Base-by-base conservation (phyloP, 2,797 vertebrate genomes). In the Gastrophryne carolinensis region DNA sequence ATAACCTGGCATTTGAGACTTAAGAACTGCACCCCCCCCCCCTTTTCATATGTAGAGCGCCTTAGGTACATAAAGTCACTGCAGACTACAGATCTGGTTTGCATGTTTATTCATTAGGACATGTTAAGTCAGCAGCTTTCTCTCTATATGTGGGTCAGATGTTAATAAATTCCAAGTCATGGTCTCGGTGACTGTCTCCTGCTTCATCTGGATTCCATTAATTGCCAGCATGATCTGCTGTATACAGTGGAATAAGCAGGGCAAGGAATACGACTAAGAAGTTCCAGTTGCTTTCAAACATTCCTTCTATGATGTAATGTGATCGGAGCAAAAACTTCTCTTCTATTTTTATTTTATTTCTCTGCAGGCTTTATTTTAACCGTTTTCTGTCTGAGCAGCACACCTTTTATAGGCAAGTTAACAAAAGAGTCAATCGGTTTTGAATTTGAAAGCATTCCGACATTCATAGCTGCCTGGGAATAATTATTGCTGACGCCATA, bases 271-370 rank as follows among this genome's bases (percentile, higher is more conserved):
- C 17, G 24, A 37, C 37, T 19, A 19, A 47, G 44, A 35, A 47
- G 29, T 63, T 47, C 60, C 39, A 63, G 2, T 32, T 13, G 29
- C 44, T 21, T 49, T 49, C 5, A 56, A 23, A 65, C 44, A 27
- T 30, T 5, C 10, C 19, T 30, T 17, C 41, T 23, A 23, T 65
- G 61, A 29, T 56, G 53, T 56, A 56, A 56, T 56, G 53, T 56
- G 53, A 56, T 56, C 53, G 15, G 27, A 56, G 27, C 53, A 56
- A 56, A 26, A 81, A 23, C 35, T 71, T 64, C 30, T 37, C 84
- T 83, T 80, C 80, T 21, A 47, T 17, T 47, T 56, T 56, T n/a
- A n/a, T n/a, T n/a, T n/a, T n/a, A n/a, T n/a, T 26, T n/a, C 26
- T 29, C 27, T 56, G 53, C 27, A 32, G 27, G 30, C 19, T 56